Evolutionary conservation across 2,113 vertebrate genomes (phyloP), one percentile per base, ranked within the genome.

Genomic region (Xiphorhynchus elegans): DNA sequence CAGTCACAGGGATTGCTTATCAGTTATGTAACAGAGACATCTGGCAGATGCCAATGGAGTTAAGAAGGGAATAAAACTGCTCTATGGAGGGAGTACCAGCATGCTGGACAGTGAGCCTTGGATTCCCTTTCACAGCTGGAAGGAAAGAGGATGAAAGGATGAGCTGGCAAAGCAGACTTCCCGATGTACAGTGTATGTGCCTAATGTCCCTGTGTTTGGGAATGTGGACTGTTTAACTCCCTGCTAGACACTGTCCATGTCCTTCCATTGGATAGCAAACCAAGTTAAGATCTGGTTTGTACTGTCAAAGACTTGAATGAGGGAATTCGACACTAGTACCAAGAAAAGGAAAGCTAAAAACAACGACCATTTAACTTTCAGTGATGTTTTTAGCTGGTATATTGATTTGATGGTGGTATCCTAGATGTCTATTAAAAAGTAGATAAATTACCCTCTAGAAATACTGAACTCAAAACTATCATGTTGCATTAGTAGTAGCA

Each of bases 161-260:
- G 11, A 84, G 4, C 40, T 53, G 56, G 40, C 10, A 56, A 25
- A 87, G 12, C 74, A 78, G 39, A 37, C 3, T 40, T 91, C 17
- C 37, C 33, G 25, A 11, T 67, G 31, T 33, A 56, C 8, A 42
- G 15, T 1, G 0, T 4, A 19, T 1, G 1, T 1, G 1, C n/a
- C 64, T 78, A 35, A 42, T 20, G 39, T 7, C 5, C 44, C 19
- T 0, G 0, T 17, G 15, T 52, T 52, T 87, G 59, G 11, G 13
- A 44, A 37, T 35, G 40, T 42, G 60, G 31, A 18, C 40, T 55
- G 1, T 46, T 76, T 67, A n/a, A 58, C 47, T 64, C 17, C 9
- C n/a, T 78, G 13, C 60, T 47, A 39, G 23, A 8, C 20, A 13
- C 29, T 67, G 8, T 75, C 28, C 19, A 46, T 52, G 50, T 29